Base-by-base conservation (phyloP, 2,797 vertebrate genomes). In the Betta splendens region DNA sequence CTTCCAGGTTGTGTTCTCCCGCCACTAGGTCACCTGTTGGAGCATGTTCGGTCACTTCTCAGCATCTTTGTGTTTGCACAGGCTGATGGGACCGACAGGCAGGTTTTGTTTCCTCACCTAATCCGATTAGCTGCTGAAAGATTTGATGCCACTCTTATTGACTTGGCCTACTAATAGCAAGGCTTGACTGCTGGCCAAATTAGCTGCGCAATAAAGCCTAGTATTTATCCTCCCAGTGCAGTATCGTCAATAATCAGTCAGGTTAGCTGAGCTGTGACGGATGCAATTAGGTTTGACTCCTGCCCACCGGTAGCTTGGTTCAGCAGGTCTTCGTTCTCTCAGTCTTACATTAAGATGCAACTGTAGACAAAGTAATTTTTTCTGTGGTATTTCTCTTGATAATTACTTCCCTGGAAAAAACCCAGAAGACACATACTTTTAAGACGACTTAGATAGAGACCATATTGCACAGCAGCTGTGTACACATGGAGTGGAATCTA, bases 331-430 rank as follows among this genome's bases (percentile, higher is more conserved):
- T 13, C 20, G 4, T 64, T 64, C 52, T 81, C 51, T 62, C 63
- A 69, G 64, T 63, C 8, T 16, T 70, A 76, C 71, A 69, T 85
- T 78, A 69, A 72, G 79, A 82, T 77, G 55, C 59, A 83, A 73
- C 78, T 65, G 71, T 54, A 62, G 79, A 83, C 74, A 72, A 77
- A 77, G 81, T 78, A 4, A 62, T 87, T 89, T 79, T 82, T 69
- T 79, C 73, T 74, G 69, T 73, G 81, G 80, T 85, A 76, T 89
- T 93, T 88, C 72, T 72, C 66, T 68, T 84, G 75, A 85, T 89
- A 91, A 91, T 91, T 87, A 86, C 85, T 90, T 91, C 89, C 86
- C 81, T 85, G 87, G 86, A 88, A 90, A 90, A 86, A 56, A 80
- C 86, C 85, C 81, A 88, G 76, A 83, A 87, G 89, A 91, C 79